These are phyloP conservation scores for Ormyrus labotus DNA, from an alignment of 2,888 invertebrate genomes.

Conservation along the genomic window DNA sequence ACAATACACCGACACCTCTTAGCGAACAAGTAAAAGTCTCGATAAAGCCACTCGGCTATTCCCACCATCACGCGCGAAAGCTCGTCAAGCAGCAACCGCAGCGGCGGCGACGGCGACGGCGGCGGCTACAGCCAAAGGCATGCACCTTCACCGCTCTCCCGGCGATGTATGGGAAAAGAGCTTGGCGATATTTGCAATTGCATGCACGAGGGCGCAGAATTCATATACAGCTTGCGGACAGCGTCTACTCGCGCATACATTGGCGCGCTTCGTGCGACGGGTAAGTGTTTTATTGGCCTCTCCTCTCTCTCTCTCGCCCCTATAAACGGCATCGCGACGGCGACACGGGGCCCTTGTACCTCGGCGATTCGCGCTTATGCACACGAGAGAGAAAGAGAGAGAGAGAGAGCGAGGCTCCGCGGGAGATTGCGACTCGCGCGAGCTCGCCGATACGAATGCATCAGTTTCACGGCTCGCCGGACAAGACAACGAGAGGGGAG, in stretches of 20 bases:
- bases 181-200: slow-evolving; percentile 62
- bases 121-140: no score
- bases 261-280: slow-evolving; percentile 48
- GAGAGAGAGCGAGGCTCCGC: slow-evolving; percentile 46
- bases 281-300: slow-evolving; percentile 70
- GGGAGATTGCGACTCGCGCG: slow-evolving; percentile 58
- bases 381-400: slow-evolving; percentile 40
- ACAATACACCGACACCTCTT: no score
- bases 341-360: slow-evolving; percentile 32
- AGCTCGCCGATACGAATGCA: slow-evolving; percentile 67
- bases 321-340: background rate
- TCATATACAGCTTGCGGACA: slow-evolving; percentile 47
- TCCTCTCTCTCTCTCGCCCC: slow-evolving; percentile 52
- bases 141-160: no score
- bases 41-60: background rate
- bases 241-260: slow-evolving; percentile 64
- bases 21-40: background rate
- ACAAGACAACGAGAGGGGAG: slow-evolving; percentile 67
- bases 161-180: background rate
- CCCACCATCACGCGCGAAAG: slow-evolving; percentile 8
- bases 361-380: slow-evolving; percentile 47
- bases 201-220: slow-evolving; percentile 62
- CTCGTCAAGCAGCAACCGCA: background rate
- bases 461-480: slow-evolving; percentile 75
- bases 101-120: no score